A percentile compares a stretch with the other conserved stretches of the same genome.
These are phyloP conservation scores for Chloroclystis v-ata DNA, from an alignment of 2,888 invertebrate genomes.

Conservation along the genomic window DNA sequence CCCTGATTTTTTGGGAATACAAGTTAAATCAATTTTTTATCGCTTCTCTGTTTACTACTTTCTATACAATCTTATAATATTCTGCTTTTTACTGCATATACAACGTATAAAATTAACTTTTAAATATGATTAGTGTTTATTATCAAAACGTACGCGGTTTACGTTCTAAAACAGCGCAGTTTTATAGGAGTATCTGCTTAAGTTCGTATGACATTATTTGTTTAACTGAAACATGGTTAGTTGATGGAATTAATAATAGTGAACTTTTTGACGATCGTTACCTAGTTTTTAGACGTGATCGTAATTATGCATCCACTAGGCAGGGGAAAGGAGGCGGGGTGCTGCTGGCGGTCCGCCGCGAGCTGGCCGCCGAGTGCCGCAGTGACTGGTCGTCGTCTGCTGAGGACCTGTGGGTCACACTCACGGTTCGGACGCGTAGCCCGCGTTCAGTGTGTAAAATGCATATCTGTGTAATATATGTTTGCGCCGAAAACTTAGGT, in stretches of 20 bases:
- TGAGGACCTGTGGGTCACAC: not conserved
- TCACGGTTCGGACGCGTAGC: not conserved
- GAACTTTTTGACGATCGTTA: slow-evolving; percentile 15
- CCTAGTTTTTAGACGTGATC: slow-evolving; percentile 13
- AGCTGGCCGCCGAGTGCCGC: not conserved
- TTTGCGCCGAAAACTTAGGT: not conserved
- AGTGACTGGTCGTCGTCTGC: not conserved
- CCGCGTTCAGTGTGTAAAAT: not conserved
- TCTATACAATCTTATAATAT: no score
- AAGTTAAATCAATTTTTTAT: no score
- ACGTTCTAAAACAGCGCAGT: not conserved
- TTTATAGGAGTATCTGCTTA: slow-evolving; percentile 2
- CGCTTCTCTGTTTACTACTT: no score
- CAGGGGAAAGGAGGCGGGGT: slow-evolving; percentile 1
- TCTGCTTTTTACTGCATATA: no score
- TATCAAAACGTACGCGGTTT: not conserved
- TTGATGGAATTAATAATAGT: not conserved
- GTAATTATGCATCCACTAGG: not conserved
- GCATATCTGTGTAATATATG: not conserved
- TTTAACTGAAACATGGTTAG: slow-evolving; percentile 16
- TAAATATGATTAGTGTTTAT: not conserved
- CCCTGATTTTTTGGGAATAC: no score
- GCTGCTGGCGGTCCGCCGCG: not conserved
- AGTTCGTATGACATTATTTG: slow-evolving; percentile 11
- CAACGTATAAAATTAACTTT: no score